Conservation (phyloP, 2,113 vertebrate genomes). For the Xiphias gladius region DNA sequence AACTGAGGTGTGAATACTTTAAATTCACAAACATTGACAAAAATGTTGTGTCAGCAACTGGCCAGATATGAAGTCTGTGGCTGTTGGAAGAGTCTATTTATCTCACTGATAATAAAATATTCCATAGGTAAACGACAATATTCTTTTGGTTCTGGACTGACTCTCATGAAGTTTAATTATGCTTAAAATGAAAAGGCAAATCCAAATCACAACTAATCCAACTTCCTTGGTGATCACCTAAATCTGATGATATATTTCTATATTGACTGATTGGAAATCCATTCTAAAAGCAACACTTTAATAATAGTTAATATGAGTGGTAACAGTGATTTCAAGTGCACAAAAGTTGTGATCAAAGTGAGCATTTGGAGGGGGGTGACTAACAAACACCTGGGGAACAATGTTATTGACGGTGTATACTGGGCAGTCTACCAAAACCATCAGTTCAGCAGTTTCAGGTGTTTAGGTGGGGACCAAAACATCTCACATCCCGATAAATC, state of each 20-base stretch:
- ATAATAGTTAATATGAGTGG: background rate
- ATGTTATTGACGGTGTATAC: background rate
- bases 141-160: constrained; percentile 13
- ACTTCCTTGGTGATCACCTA: background rate
- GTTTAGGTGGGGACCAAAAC: background rate
- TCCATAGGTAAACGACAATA: background rate
- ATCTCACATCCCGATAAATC: constrained; percentile 6
- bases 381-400: background rate
- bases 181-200: background rate
- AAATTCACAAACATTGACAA: constrained; percentile 18
- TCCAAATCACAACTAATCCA: background rate
- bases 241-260: background rate
- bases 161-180: background rate
- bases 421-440: background rate
- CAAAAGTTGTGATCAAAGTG: constrained; percentile 4
- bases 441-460: background rate
- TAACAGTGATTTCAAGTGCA: background rate
- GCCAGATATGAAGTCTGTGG: background rate
- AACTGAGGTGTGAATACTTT: constrained; percentile 31
- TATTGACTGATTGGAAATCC: background rate
- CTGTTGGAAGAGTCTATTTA: constrained; percentile 41
- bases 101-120: constrained; percentile 24
- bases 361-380: background rate
- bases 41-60: constrained; percentile 21
- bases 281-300: background rate